Percentiles rank a stretch among this genome's conserved stretches.
phyloP scores from a whole-genome alignment of 1,140 invertebrate species.

The Drosophila grimshawi region DNA sequence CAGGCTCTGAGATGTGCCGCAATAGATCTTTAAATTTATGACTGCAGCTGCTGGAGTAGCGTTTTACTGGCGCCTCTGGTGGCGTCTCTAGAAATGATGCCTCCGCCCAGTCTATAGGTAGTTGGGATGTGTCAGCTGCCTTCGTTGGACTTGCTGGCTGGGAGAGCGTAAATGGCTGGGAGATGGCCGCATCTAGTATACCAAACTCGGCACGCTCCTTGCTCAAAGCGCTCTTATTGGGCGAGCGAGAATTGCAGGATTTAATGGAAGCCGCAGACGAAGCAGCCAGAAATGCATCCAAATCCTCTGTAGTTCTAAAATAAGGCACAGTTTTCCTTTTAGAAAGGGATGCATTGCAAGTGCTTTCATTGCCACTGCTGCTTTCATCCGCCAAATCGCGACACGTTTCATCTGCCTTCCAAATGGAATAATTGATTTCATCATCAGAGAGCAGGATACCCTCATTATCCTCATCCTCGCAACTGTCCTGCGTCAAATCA shows the following conservation, averaged over 20 bases:
- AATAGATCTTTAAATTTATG: conserved; percentile 67
- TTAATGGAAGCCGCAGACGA: conserved; percentile 7
- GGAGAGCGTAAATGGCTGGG: conserved; percentile 54
- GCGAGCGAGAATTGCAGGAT: conserved; percentile 44
- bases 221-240: conserved; percentile 59
- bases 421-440: conserved; percentile 83
- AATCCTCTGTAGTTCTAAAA: conserved; percentile 57
- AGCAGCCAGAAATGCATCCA: conserved; percentile 57
- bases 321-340: conserved; percentile 39
- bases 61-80: conserved; percentile 35
- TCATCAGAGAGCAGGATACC: conserved; percentile 75
- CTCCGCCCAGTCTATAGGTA: conserved; percentile 64
- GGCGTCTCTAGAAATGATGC: conserved; percentile 70
- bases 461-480: conserved; percentile 37
- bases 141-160: conserved; percentile 29
- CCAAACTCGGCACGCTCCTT: conserved; percentile 77
- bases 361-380: conserved; percentile 5
- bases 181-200: conserved; percentile 67
- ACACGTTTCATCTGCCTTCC: conserved; percentile 67
- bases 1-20: not conserved
- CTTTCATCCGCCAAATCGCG: not conserved
- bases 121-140: not conserved
- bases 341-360: not conserved
- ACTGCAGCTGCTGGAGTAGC: conserved; percentile 36
- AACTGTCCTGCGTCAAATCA: conserved; percentile 61